Evolutionary conservation across 1,140 invertebrate species (phyloP).

Genomic region (Leguminivora glycinivorella): DNA sequence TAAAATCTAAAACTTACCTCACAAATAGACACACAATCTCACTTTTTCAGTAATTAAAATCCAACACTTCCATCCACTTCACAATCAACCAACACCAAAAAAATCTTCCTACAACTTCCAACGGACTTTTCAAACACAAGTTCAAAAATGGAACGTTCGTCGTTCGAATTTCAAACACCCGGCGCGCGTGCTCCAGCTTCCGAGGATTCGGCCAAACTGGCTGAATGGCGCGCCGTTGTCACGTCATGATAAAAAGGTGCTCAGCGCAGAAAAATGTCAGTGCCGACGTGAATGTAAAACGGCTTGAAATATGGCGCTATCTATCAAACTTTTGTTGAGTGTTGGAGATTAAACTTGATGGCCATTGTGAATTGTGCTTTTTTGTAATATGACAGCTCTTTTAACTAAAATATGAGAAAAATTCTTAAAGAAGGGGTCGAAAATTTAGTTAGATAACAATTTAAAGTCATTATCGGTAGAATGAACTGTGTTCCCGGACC

Average conservation of each 20-base stretch:
- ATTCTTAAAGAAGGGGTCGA: too few species aligned
- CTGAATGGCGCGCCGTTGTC: neutral
- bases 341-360: neutral
- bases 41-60: neutral
- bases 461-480: too few species aligned
- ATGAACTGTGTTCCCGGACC: too few species aligned
- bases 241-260: neutral
- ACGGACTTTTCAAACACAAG: neutral
- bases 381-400: neutral
- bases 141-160: neutral
- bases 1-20: neutral
- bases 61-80: neutral
- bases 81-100: neutral
- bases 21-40: neutral
- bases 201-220: neutral
- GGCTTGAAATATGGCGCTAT: neutral
- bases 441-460: too few species aligned
- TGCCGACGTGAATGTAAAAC: neutral
- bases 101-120: neutral
- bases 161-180: neutral
- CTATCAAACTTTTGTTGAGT: slow-evolving; percentile 7
- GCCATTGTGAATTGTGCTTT: neutral
- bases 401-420: too few species aligned
- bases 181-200: neutral
- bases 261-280: slow-evolving; percentile 4